Base-by-base conservation (phyloP, 2,888 invertebrate genomes). In the Pristionchus fissidentatus region DNA sequence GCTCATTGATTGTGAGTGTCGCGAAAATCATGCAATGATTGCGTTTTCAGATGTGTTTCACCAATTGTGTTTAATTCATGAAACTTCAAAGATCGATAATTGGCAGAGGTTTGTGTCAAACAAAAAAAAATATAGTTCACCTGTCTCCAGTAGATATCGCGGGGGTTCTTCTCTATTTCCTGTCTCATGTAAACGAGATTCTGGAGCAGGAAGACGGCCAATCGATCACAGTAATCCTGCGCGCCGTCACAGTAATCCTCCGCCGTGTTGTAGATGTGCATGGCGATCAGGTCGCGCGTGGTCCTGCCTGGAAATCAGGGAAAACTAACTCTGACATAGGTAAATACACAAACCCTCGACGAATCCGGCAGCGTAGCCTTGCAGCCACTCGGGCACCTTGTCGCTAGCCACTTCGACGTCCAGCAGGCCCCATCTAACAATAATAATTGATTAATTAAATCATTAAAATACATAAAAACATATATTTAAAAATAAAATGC, bases 81-180 rank as follows among this genome's bases (percentile, higher is more conserved):
- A 62, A 26, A 26, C 13, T 26, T n/a, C 32, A 62, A 62, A 29
- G 26, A 62, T 62, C n/a, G n/a, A 26, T 19, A 13, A 29, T n/a
- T 52, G 13, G 52, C 19, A 52, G 13, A n/a, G n/a, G n/a, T n/a
- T 29, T 62, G 13, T 62, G n/a, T 62, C 10, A 29, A 10, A 13
- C 62, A 62, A 10, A 19, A 8, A 62, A 26, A 29, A 46, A 35
- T 77, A n/a, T n/a, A n/a, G n/a, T n/a, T n/a, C 35, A 75, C 90
- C 75, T 90, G 89, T 84, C 88, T 87, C 91, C 91, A 91, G 79
- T 92, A 91, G 52, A 86, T 85, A 83, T 91, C 91, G 46, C 91
- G 89, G 13, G 89, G 88, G 46, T 88, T 87, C 55, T 85, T 75
- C 49, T 88, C 88, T 43, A 91, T 86, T 52, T 90, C 85, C 52